Evolutionary conservation across 2,797 vertebrate genomes (phyloP).

Genomic region (Falco peregrinus): DNA sequence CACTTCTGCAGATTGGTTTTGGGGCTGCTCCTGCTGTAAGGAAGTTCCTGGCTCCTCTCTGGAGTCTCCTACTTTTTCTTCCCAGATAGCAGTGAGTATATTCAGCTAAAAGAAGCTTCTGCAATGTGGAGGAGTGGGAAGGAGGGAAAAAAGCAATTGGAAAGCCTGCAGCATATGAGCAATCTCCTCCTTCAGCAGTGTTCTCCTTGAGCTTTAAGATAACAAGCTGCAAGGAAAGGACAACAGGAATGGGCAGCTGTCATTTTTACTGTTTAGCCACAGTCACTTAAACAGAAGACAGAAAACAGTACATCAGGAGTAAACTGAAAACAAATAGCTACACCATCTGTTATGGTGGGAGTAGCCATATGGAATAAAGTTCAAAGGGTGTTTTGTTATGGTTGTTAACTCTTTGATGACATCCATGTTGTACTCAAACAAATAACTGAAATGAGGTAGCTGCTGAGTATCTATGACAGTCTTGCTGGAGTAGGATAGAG

Average conservation of each 20-base stretch:
- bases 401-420: neutral
- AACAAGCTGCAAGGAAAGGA: slow-evolving; percentile 17
- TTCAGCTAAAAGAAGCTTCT: neutral
- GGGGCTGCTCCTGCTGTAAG: neutral
- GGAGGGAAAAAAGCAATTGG: neutral
- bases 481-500: neutral
- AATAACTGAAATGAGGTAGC: neutral
- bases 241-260: slow-evolving; percentile 44
- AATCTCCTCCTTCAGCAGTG: neutral
- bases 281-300: slow-evolving; percentile 14
- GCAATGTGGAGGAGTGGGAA: neutral
- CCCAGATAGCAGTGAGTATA: neutral
- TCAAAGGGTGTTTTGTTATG: slow-evolving; percentile 3
- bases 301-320: slow-evolving; percentile 23
- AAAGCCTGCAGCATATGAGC: slow-evolving; percentile 44
- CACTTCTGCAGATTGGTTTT: neutral
- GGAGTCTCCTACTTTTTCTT: neutral
- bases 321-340: slow-evolving; percentile 29
- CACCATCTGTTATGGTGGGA: slow-evolving; percentile 59
- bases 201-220: neutral
- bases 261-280: slow-evolving; percentile 30
- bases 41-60: neutral
- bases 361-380: slow-evolving; percentile 54
- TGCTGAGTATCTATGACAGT: neutral
- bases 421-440: neutral